A percentile compares a stretch with the other conserved stretches of the same genome.
These are phyloP conservation scores for Calypte anna DNA, from an alignment of 2,113 vertebrate genomes.

Conservation along the genomic window DNA sequence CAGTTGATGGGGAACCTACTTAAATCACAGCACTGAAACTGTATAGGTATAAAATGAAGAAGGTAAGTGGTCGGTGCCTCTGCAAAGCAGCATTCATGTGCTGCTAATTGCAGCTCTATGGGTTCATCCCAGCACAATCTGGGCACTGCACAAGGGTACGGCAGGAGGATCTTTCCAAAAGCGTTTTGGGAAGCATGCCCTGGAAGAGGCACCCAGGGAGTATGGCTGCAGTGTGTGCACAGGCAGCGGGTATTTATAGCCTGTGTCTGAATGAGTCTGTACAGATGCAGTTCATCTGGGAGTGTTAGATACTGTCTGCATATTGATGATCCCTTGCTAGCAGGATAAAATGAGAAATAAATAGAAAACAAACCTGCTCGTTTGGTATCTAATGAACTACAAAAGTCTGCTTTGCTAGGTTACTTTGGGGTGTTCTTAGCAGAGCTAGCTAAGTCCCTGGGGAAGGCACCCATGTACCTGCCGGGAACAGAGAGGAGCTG, in stretches of 20 bases:
- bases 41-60: background rate
- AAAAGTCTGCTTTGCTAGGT: background rate
- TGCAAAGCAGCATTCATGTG: background rate
- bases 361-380: background rate
- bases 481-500: background rate
- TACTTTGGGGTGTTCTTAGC: background rate
- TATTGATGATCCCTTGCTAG: slow-evolving; percentile 4
- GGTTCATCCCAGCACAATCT: fast-evolving
- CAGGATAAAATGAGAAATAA: slow-evolving; percentile 37
- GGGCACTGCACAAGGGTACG: background rate
- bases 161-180: background rate
- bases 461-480: background rate
- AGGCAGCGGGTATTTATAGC: slow-evolving; percentile 12
- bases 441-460: background rate
- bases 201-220: background rate
- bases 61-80: background rate
- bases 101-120: background rate
- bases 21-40: slow-evolving; percentile 47
- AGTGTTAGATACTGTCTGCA: slow-evolving; percentile 11
- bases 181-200: background rate
- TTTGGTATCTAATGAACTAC: background rate
- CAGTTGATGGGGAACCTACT: background rate
- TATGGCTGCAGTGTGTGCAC: background rate
- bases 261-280: slow-evolving; percentile 43
- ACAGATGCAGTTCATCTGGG: slow-evolving; percentile 51